Conservation (phyloP, 2,888 invertebrate genomes). For the Globia sparganii region DNA sequence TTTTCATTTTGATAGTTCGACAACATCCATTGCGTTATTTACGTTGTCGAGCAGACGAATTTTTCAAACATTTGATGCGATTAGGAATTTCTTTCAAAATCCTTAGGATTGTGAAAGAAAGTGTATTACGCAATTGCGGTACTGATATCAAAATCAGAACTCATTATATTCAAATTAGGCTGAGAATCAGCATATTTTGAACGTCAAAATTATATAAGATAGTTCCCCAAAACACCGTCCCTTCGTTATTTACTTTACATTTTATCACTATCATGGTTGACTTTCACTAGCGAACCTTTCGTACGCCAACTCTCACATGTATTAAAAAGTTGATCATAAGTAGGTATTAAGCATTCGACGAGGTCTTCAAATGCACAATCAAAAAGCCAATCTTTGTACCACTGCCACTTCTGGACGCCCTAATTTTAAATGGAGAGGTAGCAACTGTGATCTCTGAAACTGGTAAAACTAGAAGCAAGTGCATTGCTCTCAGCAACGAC, state of each 20-base stretch:
- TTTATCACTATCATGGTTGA: not conserved
- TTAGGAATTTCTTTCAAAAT: not conserved
- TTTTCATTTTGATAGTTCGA: not conserved
- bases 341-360: not conserved
- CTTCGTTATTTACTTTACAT: no score
- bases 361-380: no score
- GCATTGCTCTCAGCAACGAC: not conserved
- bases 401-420: not conserved
- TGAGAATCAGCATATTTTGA: no score
- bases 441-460: not conserved
- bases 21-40: not conserved
- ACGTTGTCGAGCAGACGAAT: not conserved
- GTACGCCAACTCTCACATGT: not conserved
- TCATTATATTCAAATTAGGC: no score
- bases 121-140: not conserved
- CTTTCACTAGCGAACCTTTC: not conserved
- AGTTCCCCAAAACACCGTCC: no score
- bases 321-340: not conserved
- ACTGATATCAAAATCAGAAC: no score
- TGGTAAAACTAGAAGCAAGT: not conserved
- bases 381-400: not conserved
- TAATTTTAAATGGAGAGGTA: not conserved
- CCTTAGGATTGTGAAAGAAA: not conserved
- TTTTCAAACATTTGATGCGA: not conserved
- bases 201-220: no score